These are phyloP conservation scores for Sebastes flavidus DNA, from an alignment of 2,797 vertebrate genomes.

Conservation along the genomic window DNA sequence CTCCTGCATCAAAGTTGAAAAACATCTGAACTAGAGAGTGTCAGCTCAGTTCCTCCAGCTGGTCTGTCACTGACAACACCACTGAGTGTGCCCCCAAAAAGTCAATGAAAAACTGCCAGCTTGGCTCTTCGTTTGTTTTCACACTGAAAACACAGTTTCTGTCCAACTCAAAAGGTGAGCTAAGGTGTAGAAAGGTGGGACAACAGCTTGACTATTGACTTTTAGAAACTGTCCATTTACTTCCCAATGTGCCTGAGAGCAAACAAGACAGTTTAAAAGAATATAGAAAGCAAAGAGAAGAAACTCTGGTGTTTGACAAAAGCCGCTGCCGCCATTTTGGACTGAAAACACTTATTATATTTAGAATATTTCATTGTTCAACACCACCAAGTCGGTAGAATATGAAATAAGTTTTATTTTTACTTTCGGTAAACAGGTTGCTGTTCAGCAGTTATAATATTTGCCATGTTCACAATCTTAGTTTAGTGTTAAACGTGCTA, in stretches of 20 bases:
- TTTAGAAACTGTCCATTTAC: not conserved
- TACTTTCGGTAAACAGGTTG: not conserved
- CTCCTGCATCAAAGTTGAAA: not conserved
- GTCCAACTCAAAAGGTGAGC: not conserved
- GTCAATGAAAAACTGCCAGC: conserved; percentile 12
- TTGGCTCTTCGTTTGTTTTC: not conserved
- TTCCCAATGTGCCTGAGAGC: not conserved
- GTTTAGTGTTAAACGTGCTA: too few relatives aligned
- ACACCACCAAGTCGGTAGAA: too few relatives aligned
- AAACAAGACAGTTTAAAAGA: not conserved
- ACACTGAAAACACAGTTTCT: not conserved
- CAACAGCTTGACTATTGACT: not conserved
- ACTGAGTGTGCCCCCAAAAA: not conserved
- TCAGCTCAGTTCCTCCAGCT: not conserved
- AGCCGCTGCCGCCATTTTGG: too few relatives aligned
- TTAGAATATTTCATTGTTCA: fast-evolving
- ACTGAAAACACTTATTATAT: too few relatives aligned
- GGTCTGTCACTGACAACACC: conserved; percentile 2
- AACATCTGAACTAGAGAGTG: not conserved
- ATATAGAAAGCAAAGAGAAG: too few relatives aligned
- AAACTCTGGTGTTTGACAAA: too few relatives aligned
- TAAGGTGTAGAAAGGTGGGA: not conserved
- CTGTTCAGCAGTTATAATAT: fast-evolving
- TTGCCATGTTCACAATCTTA: not conserved
- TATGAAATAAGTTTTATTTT: too few relatives aligned